Conservation (phyloP, 2,113 vertebrate genomes). For the Nycticryphes semicollaris region DNA sequence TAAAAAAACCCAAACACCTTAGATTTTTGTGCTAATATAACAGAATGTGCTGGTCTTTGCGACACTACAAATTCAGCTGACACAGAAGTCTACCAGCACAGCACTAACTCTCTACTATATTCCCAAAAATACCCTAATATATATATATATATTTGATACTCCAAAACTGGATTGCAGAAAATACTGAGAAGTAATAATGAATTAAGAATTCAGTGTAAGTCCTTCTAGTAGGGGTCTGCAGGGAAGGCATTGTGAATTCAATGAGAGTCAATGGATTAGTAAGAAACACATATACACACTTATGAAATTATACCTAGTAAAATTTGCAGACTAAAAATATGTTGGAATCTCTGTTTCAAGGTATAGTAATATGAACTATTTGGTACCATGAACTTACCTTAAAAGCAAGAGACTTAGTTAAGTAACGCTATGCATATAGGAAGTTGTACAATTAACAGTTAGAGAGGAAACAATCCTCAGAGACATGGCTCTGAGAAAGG, state of each 20-base stretch:
- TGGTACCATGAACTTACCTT: not conserved
- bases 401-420: not conserved
- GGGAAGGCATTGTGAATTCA: not conserved
- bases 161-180: not conserved
- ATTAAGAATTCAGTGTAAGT: not conserved
- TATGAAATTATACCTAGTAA: not conserved
- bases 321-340: not conserved
- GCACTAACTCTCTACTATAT: not conserved
- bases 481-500: not conserved
- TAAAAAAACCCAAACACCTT: not conserved
- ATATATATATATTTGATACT: not conserved
- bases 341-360: not conserved
- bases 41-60: not conserved
- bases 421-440: not conserved
- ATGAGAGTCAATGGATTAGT: not conserved
- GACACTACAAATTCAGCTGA: not conserved
- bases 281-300: not conserved
- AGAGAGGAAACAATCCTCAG: not conserved
- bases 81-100: not conserved
- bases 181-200: not conserved
- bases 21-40: not conserved
- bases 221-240: not conserved
- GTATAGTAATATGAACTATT: not conserved
- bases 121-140: not conserved
- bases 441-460: not conserved